phyloP scores from a whole-genome alignment of 2,113 vertebrate species.

The Machaerirhynchus nigripectus region DNA sequence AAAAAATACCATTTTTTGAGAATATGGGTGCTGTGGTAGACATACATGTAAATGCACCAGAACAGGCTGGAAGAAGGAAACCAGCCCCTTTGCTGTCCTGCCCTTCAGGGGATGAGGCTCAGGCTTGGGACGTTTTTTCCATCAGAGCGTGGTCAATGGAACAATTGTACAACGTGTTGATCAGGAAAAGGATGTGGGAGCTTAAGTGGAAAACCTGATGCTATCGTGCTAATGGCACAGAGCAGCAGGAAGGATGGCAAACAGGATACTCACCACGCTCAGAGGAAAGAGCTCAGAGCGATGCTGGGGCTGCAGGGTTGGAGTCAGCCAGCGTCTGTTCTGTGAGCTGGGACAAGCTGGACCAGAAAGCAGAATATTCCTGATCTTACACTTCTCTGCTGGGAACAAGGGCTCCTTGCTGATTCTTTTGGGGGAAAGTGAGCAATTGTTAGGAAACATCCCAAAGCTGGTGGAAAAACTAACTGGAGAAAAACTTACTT shows the following conservation, averaged over 20 bases:
- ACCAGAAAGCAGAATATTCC: background rate
- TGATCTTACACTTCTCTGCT: background rate
- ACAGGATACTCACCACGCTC: background rate
- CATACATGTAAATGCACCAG: background rate
- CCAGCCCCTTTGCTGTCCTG: background rate
- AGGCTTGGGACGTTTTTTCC: background rate
- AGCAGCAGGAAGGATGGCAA: constrained; percentile 25
- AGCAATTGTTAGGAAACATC: background rate
- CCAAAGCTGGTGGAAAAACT: background rate
- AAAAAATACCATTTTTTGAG: background rate
- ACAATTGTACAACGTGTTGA: background rate
- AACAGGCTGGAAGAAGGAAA: background rate
- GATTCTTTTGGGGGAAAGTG: background rate
- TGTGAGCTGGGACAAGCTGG: background rate
- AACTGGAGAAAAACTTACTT: background rate
- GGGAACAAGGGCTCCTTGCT: background rate
- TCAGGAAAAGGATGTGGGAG: constrained; percentile 38
- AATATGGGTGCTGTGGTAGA: background rate
- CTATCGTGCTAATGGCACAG: background rate
- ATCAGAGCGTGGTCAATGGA: background rate
- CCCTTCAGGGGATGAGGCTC: accelerated
- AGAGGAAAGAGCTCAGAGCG: accelerated
- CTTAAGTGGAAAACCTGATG: constrained; percentile 19
- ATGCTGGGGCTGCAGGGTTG: background rate
- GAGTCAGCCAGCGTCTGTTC: background rate